Conservation (phyloP, 2,113 vertebrate genomes). For the Myotis davidii region DNA sequence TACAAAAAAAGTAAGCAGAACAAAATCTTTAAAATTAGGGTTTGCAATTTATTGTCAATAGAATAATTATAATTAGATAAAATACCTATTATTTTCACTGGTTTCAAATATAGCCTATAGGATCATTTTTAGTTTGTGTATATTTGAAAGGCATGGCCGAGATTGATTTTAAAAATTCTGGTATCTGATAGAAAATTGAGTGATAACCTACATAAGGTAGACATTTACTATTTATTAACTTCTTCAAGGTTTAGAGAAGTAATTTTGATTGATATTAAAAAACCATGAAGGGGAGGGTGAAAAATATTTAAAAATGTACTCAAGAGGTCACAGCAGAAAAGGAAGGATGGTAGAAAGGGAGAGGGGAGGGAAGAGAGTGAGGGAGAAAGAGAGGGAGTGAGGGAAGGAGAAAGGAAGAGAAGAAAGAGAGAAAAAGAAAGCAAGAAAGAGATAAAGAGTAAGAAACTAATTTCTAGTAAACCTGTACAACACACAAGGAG, state of each 20-base stretch:
- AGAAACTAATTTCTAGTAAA: background rate
- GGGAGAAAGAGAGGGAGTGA: background rate
- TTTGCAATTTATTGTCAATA: background rate
- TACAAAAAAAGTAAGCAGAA: background rate
- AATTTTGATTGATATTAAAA: background rate
- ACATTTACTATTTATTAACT: background rate
- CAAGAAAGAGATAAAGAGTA: background rate
- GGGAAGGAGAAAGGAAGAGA: too few species aligned
- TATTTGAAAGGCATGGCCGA: background rate
- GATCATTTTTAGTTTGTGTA: background rate
- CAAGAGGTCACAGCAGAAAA: background rate
- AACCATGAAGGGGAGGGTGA: background rate
- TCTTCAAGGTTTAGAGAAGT: background rate
- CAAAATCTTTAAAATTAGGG: background rate
- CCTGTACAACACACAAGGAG: fast-evolving
- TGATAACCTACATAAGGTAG: background rate
- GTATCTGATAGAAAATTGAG: background rate
- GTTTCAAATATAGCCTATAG: background rate
- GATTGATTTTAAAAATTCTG: background rate
- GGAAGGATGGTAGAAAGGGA: background rate
- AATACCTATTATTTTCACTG: background rate
- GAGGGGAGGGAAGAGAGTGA: too few species aligned
- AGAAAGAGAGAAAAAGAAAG: too few species aligned
- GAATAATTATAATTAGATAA: background rate
- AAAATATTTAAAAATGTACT: background rate